Base-by-base conservation (phyloP, 1,140 invertebrate genomes). In the Procambarus clarkii region DNA sequence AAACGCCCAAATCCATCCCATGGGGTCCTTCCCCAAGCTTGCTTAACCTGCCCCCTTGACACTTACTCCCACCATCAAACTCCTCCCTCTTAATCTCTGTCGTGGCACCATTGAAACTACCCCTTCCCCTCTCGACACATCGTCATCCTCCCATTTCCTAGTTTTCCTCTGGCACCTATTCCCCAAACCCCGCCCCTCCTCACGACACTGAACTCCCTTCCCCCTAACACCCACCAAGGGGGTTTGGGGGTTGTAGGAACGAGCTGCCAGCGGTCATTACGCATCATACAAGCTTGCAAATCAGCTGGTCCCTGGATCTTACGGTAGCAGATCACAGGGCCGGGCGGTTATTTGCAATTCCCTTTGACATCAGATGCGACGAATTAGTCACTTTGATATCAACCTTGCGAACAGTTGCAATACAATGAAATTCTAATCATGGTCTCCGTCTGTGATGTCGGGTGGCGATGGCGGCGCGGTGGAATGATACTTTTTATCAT, bases 341-440 rank as follows among this genome's bases (percentile, higher is more conserved):
- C 1, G 21, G 50, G 74, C 78, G 69, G 7, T 48, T 60, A 83
- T 90, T 90, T 90, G 88, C 88, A 90, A 90, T 90, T 90, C 88
- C 50, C 88, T 90, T 90, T 90, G 88, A 90, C 88, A 78, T 83
- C 80, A 74, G 58, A 84, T 77, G 81, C 88, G 88, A 77, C 81
- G 88, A 90, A 90, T 90, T 90, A 90, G 69, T 64, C 58, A 78
- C 86, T 88, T 88, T 88, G 86, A 88, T 88, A 71, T 69, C 85
- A 79, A 88, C 77, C 86, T 88, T 50, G 86, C 86, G 86, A 88
- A 88, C 86, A 88, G 74, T 88, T 88, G 86, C 88, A 83, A 71
- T 71, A 90, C 88, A 90, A 90, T 90, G 88, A 90, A 90, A 90
- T 90, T 90, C 88, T 90, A 84, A 90, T 90, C 81, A 90, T 91